Evolutionary conservation across 1,140 invertebrate species (phyloP).

Genomic region (Meteorus sp.): DNA sequence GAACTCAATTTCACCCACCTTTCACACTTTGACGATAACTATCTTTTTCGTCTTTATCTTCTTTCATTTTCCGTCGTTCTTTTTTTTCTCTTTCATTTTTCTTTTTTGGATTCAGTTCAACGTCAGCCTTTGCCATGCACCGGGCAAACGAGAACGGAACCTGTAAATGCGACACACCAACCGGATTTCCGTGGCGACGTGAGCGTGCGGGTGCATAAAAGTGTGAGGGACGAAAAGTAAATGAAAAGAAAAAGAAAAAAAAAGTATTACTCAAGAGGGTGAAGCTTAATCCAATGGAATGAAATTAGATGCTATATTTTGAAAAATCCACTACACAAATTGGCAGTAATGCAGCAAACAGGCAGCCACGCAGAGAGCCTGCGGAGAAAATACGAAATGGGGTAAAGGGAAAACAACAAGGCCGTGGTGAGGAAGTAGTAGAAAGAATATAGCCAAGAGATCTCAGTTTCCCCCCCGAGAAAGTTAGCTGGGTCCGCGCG

Average conservation of each 20-base stretch:
- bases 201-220: neutral
- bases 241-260: neutral
- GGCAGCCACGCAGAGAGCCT: neutral
- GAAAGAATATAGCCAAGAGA: neutral
- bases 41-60: neutral
- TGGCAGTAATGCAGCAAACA: slow-evolving; percentile 26
- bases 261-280: neutral
- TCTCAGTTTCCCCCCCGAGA: slow-evolving; percentile 11
- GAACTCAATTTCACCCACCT: neutral
- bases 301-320: slow-evolving; percentile 33
- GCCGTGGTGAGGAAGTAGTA: too few relatives aligned
- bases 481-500: slow-evolving; percentile 23
- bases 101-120: too few relatives aligned
- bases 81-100: neutral
- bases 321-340: slow-evolving; percentile 30
- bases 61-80: slow-evolving; percentile 2
- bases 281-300: slow-evolving; percentile 26
- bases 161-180: neutral
- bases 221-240: neutral
- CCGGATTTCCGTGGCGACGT: neutral
- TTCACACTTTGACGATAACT: slow-evolving; percentile 7
- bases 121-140: too few relatives aligned
- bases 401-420: too few relatives aligned
- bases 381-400: slow-evolving; percentile 3
- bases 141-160: neutral